Evolutionary conservation across 2,888 invertebrate species (phyloP).

Genomic region (Mimachlamys varia): DNA sequence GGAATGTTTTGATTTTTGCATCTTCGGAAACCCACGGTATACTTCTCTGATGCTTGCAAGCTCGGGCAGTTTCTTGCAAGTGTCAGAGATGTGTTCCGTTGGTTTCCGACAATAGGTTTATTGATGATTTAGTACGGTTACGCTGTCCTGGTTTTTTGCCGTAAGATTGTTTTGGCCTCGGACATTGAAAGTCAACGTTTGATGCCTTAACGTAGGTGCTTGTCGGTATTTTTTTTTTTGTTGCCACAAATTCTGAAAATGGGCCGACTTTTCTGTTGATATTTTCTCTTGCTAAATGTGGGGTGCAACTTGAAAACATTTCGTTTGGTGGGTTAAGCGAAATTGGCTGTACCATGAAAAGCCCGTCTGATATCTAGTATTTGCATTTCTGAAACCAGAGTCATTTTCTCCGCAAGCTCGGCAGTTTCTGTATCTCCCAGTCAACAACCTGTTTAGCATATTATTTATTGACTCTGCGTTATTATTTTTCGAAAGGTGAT

Average conservation of each 20-base stretch:
- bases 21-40: neutral
- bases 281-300: neutral
- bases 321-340: neutral
- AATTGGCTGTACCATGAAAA: neutral
- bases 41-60: too few relatives aligned
- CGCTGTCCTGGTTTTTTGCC: neutral
- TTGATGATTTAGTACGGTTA: neutral
- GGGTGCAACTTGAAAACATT: neutral
- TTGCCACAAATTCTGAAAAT: neutral
- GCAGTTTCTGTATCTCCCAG: neutral
- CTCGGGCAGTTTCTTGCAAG: too few relatives aligned
- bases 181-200: neutral
- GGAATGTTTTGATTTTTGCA: neutral
- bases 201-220: neutral
- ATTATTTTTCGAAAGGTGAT: neutral
- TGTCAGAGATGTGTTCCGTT: too few relatives aligned
- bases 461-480: constrained; percentile 35
- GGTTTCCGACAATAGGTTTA: too few relatives aligned
- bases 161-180: neutral
- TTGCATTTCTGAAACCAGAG: neutral
- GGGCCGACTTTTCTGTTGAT: neutral
- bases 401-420: too few relatives aligned
- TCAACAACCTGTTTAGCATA: neutral
- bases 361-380: neutral
- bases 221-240: neutral